phyloP scores from a whole-genome alignment of 2,888 invertebrate species.

The Cryptus armator region DNA sequence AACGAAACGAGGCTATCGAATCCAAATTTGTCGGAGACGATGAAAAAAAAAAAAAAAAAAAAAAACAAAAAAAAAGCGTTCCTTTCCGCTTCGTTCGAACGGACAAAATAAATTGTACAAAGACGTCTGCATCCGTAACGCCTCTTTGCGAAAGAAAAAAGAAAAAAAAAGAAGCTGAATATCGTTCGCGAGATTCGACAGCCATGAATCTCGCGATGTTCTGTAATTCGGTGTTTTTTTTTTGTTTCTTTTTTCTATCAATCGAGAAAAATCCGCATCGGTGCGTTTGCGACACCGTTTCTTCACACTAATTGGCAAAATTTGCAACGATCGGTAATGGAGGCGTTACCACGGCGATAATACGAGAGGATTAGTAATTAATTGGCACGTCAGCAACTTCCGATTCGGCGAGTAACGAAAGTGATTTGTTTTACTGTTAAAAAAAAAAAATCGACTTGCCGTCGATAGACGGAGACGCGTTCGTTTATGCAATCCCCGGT shows the following conservation, averaged over 20 bases:
- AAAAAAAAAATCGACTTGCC: background rate
- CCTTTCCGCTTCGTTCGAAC: slow-evolving; percentile 10
- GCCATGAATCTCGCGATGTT: slow-evolving; percentile 76
- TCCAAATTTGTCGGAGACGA: slow-evolving; percentile 3
- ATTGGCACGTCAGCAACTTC: slow-evolving; percentile 32
- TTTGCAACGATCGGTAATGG: background rate
- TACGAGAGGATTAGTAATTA: slow-evolving; percentile 38
- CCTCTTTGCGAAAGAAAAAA: background rate
- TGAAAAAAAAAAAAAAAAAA: background rate
- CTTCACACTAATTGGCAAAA: background rate
- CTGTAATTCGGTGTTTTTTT: slow-evolving; percentile 16
- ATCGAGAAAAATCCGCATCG: background rate
- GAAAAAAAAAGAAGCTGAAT: background rate
- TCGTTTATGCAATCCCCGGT: too few species aligned
- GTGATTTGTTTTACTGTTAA: slow-evolving; percentile 15
- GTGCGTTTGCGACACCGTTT: slow-evolving; percentile 16
- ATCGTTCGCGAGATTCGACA: slow-evolving; percentile 73
- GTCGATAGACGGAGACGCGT: background rate
- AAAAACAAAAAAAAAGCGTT: background rate
- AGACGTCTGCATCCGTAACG: background rate
- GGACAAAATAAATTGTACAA: slow-evolving; percentile 32
- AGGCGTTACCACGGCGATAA: slow-evolving; percentile 26
- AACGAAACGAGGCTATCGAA: slow-evolving; percentile 16
- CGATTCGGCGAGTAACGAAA: slow-evolving; percentile 35
- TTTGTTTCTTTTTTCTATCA: background rate